Percentiles rank a stretch among this genome's conserved stretches.
Evolutionary conservation across 1,140 invertebrate species (phyloP).

Genomic region (Drosophila setifemur): DNA sequence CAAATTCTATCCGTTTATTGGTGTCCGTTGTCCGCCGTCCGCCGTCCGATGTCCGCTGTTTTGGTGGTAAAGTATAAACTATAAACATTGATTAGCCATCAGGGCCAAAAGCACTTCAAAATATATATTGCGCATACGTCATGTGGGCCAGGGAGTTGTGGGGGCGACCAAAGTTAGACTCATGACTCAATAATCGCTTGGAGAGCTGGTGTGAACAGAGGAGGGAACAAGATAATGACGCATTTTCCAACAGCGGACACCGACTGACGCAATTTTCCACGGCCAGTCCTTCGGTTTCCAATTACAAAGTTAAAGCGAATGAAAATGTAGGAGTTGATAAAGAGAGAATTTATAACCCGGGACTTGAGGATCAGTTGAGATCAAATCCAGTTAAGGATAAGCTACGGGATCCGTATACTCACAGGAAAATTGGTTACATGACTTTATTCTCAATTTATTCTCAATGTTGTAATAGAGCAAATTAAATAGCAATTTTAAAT

Average conservation of each 20-base stretch:
- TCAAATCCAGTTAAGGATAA: too few relatives aligned
- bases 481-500: too few relatives aligned
- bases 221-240: constrained; percentile 36
- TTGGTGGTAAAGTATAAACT: not conserved
- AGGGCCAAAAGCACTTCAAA: constrained; percentile 41
- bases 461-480: too few relatives aligned
- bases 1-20: constrained; percentile 15
- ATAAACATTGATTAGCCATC: constrained; percentile 76
- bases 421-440: too few relatives aligned
- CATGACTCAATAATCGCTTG: constrained; percentile 52
- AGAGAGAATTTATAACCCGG: too few relatives aligned
- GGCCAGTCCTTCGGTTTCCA: too few relatives aligned
- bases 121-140: constrained; percentile 64
- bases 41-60: too few relatives aligned
- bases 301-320: not conserved
- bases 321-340: not conserved
- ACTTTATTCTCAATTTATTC: too few relatives aligned
- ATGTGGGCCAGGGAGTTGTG: constrained; percentile 25
- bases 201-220: not conserved
- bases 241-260: constrained; percentile 9
- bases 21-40: too few relatives aligned
- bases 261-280: constrained; percentile 14
- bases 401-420: too few relatives aligned
- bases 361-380: too few relatives aligned
- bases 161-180: constrained; percentile 14